A percentile compares a stretch with the other conserved stretches of the same genome.
phyloP scores from a whole-genome alignment of 2,797 vertebrate species.

The Setipinna tenuifilis region DNA sequence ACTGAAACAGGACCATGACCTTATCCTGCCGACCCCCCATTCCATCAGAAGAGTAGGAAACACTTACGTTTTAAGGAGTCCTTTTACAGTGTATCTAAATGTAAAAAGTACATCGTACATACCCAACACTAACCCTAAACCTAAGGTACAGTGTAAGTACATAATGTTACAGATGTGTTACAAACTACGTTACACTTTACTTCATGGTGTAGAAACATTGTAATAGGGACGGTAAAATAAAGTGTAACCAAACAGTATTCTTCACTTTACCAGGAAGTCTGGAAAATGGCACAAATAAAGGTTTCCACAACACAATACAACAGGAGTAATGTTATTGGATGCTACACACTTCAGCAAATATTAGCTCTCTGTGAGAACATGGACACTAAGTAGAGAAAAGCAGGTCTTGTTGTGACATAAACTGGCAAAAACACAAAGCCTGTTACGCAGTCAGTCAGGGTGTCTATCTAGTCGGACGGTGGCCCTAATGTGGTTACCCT shows the following conservation, averaged over 20 bases:
- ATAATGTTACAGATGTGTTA: too few relatives aligned
- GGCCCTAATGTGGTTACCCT: conserved; percentile 64
- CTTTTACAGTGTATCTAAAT: too few relatives aligned
- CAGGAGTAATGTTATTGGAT: not conserved
- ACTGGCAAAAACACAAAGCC: conserved; percentile 59
- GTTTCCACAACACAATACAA: not conserved
- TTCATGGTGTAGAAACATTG: too few relatives aligned
- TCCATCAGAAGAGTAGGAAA: not conserved
- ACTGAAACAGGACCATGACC: conserved; percentile 53
- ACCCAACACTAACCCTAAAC: too few relatives aligned
- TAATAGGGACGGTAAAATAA: too few relatives aligned
- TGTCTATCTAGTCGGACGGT: conserved; percentile 38
- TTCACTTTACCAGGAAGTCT: not conserved
- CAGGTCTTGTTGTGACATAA: not conserved
- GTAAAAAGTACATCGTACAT: too few relatives aligned
- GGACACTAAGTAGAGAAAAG: not conserved
- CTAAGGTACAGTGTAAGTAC: too few relatives aligned
- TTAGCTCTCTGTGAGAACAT: not conserved
- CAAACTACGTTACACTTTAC: too few relatives aligned
- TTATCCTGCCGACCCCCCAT: conserved; percentile 7
- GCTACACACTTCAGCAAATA: not conserved
- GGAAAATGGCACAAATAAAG: not conserved
- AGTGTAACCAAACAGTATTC: not conserved
- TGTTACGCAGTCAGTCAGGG: conserved; percentile 55
- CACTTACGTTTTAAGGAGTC: too few relatives aligned